Percentiles rank a stretch among this genome's conserved stretches.
These are phyloP conservation scores for Heptranchias perlo DNA, from an alignment of 2,113 vertebrate genomes.

Conservation along the genomic window DNA sequence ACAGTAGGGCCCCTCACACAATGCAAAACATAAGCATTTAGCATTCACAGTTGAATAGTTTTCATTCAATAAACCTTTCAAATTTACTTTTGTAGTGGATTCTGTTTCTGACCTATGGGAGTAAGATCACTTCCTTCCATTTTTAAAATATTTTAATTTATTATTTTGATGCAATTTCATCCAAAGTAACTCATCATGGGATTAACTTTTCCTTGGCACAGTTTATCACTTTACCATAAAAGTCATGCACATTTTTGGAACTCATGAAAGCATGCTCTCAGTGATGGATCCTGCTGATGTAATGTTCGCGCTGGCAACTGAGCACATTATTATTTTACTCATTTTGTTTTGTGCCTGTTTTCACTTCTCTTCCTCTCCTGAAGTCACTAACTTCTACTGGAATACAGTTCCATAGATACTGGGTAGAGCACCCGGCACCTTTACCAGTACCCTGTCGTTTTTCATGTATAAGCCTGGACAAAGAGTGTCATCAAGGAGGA, in stretches of 20 bases:
- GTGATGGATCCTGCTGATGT: not conserved
- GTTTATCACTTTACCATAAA: not conserved
- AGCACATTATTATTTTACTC: not conserved
- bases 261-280: not conserved
- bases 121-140: not conserved
- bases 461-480: not conserved
- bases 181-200: not conserved
- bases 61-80: not conserved
- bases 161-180: not conserved
- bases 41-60: not conserved
- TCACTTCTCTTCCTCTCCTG: not conserved
- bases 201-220: not conserved
- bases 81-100: not conserved
- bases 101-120: not conserved
- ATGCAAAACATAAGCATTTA: not conserved
- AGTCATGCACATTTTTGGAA: not conserved
- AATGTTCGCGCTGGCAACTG: not conserved
- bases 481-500: not conserved
- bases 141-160: not conserved
- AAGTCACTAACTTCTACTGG: not conserved
- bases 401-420: not conserved
- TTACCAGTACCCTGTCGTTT: not conserved
- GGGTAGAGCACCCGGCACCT: not conserved
- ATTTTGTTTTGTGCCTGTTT: not conserved
- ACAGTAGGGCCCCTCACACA: not conserved